A percentile compares a stretch with the other conserved stretches of the same genome.
Conservation (phyloP, 2,797 vertebrate species). For the Ataeniobius toweri region DNA sequence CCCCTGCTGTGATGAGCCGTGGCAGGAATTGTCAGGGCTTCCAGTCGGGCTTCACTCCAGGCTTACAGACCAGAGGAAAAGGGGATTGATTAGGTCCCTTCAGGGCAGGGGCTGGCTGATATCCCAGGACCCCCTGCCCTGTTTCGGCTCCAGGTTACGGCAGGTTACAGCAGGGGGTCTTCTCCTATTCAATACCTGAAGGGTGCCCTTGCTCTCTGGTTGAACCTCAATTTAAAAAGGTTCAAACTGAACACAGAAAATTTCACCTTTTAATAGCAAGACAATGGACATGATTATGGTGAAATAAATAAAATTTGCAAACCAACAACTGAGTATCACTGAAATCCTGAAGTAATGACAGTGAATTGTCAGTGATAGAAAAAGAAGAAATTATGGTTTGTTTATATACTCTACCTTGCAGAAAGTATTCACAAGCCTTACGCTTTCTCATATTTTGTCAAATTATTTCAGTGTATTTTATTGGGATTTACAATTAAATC, state of each 20-base stretch:
- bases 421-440: background rate
- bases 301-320: background rate
- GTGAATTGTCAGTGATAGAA: too few species aligned
- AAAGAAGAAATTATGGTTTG: background rate
- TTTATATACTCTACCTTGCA: background rate
- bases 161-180: constrained; percentile 52
- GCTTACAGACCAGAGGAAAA: constrained; percentile 41
- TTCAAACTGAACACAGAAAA: constrained; percentile 35
- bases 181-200: constrained; percentile 34
- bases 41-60: constrained; percentile 56
- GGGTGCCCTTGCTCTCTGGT: constrained; percentile 46
- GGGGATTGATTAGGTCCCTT: constrained; percentile 45
- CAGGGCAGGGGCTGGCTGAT: constrained; percentile 56
- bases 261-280: constrained; percentile 29
- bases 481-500: background rate
- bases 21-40: constrained; percentile 38
- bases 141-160: constrained; percentile 70
- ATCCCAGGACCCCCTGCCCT: constrained; percentile 72
- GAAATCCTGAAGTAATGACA: background rate
- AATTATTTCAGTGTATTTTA: too few species aligned
- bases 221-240: constrained; percentile 68
- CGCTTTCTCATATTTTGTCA: background rate
- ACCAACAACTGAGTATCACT: background rate
- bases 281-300: constrained; percentile 1
- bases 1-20: constrained; percentile 72